Evolutionary conservation across 2,797 vertebrate species (phyloP), one percentile per base, ranked within the genome.

Genomic region (Rachycentron canadum): DNA sequence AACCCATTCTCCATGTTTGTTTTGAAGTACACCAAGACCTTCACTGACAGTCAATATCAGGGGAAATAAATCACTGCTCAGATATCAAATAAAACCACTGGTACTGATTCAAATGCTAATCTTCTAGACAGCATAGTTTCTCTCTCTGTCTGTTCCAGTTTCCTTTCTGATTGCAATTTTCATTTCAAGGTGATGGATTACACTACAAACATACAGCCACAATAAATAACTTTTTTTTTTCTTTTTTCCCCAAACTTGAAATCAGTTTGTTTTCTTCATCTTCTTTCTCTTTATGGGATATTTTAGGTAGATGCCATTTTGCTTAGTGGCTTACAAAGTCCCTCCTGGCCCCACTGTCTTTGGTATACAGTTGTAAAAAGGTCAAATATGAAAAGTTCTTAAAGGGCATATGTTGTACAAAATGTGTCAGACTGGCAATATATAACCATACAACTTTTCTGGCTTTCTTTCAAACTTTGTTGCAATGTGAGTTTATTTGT

Each of bases 301-400:
- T 38, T 41, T 71, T 28, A 14, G 12, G 28, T 47, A 50, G 16
- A 12, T 62, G 30, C 34, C 23, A 52, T 78, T 81, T 69, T 40
- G 21, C 71, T 57, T 5, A 38, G 16, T 32, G 73, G 77, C 76
- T 78, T 45, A 70, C 17, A 61, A 36, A 79, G 32, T 82, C 61
- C 49, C 21, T 17, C 12, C 23, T 43, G 68, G 60, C 60, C 23
- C 19, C 47, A 56, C 30, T 73, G 41, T 79, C 64, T 65, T 53
- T 71, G 38, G 74, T 65, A 36, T 55, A 59, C n/a, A 61, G n/a
- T 73, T 78, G 45, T 59, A 56, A 88, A 83, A n/a, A 88, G 83
- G 86, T 88, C 58, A 88, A 55, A 76, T 62, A 66, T 53, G 38
- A 57, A 53, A 75, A 3, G 23, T 74, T 86, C 86, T 79, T 58